Percentiles rank a stretch among this genome's conserved stretches.
Evolutionary conservation across 2,888 invertebrate species (phyloP).

Genomic region (Timandra comae): DNA sequence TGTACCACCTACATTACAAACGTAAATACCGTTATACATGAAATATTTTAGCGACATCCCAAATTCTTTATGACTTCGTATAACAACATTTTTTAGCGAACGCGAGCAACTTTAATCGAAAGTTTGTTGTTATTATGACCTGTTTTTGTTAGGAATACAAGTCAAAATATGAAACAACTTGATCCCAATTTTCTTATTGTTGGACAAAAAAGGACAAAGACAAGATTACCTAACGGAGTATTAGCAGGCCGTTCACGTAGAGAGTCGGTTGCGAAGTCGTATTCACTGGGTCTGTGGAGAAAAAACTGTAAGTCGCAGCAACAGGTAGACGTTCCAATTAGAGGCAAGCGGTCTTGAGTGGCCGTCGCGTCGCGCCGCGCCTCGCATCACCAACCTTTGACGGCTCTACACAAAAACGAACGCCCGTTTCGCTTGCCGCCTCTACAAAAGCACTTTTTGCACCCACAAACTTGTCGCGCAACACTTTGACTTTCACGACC

Average conservation of each 20-base stretch:
- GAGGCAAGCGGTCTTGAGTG: slow-evolving; percentile 60
- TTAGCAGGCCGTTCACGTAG: slow-evolving; percentile 56
- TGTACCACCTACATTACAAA: too few relatives aligned
- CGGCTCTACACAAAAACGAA: slow-evolving; percentile 59
- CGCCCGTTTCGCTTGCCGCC: slow-evolving; percentile 59
- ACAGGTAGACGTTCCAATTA: slow-evolving; percentile 75
- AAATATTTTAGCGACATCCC: too few relatives aligned
- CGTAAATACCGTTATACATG: too few relatives aligned
- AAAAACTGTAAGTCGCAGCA: slow-evolving; percentile 62
- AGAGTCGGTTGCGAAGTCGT: slow-evolving; percentile 49
- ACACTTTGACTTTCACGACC: slow-evolving; percentile 58
- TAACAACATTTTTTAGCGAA: too few relatives aligned
- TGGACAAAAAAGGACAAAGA: slow-evolving; percentile 14
- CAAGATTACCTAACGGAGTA: slow-evolving; percentile 37
- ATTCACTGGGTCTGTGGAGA: slow-evolving; percentile 43
- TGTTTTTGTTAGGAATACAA: slow-evolving; percentile 2
- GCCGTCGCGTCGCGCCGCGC: slow-evolving; percentile 54
- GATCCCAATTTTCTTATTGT: slow-evolving; percentile 6
- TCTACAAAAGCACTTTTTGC: slow-evolving; percentile 60
- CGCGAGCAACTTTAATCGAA: too few relatives aligned
- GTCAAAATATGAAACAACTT: slow-evolving; percentile 14
- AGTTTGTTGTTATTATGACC: background rate
- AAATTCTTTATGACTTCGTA: too few relatives aligned
- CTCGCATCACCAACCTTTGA: slow-evolving; percentile 67
- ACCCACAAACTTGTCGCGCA: slow-evolving; percentile 49